phyloP scores from a whole-genome alignment of 2,888 invertebrate genomes.

The Cephus pygmeus region DNA sequence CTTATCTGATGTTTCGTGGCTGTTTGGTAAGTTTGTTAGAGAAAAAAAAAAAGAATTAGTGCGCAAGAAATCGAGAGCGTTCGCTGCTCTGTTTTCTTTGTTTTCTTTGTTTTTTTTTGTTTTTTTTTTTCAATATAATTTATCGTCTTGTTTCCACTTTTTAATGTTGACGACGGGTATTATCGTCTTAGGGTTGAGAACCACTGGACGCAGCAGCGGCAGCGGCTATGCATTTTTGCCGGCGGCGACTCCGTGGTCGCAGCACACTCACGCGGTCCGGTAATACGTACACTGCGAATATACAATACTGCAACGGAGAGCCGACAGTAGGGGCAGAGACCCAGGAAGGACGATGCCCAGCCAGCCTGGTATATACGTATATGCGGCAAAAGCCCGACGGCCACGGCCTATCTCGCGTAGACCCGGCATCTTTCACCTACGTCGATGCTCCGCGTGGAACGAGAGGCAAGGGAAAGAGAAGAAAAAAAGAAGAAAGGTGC shows the following conservation, averaged over 20 bases:
- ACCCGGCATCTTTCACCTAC: slow-evolving; percentile 25
- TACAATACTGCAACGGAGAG: slow-evolving; percentile 53
- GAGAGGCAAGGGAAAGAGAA: slow-evolving; percentile 8
- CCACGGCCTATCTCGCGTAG: slow-evolving; percentile 37
- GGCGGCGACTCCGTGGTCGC: slow-evolving; percentile 41
- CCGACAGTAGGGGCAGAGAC: slow-evolving; percentile 62
- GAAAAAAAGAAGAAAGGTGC: slow-evolving; percentile 1
- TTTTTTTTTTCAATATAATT: not conserved
- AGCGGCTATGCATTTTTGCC: slow-evolving; percentile 59
- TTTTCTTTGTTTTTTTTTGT: no score
- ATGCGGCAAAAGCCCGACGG: slow-evolving; percentile 24
- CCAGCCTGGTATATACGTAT: slow-evolving; percentile 24
- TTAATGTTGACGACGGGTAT: no score
- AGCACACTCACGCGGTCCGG: slow-evolving; percentile 41
- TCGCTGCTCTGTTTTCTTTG: not conserved
- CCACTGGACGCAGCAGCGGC: slow-evolving; percentile 47
- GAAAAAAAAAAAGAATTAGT: not conserved
- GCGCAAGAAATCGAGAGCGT: not conserved
- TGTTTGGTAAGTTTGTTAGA: not conserved
- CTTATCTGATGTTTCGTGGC: no score
- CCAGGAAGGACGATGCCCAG: slow-evolving; percentile 62
- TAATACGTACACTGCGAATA: slow-evolving; percentile 58
- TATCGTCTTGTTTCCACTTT: accelerated
- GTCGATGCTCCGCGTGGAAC: slow-evolving; percentile 3
- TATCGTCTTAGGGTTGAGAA: slow-evolving; percentile 52